These are phyloP conservation scores for Chaetodon trifascialis DNA, from an alignment of 2,113 vertebrate species.

Conservation along the genomic window DNA sequence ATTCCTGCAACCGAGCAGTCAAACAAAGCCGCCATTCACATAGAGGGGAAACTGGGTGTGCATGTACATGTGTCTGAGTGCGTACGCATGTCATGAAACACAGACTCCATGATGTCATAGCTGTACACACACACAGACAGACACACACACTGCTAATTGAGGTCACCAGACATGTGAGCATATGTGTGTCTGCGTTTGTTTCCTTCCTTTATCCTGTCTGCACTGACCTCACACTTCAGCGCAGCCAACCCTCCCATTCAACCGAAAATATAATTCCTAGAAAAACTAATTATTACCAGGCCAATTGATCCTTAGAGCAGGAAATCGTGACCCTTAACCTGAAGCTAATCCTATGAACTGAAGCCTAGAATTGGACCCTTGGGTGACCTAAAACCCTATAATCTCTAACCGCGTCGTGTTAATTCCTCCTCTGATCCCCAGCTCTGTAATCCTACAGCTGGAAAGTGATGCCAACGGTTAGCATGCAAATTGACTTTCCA, in stretches of 20 bases:
- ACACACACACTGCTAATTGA: conserved; percentile 36
- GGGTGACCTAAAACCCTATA: conserved; percentile 49
- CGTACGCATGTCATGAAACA: conserved; percentile 48
- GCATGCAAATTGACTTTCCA: conserved; percentile 17
- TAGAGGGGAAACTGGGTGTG: conserved; percentile 44
- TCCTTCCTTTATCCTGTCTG: conserved; percentile 35
- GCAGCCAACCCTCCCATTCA: not conserved
- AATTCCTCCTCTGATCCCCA: conserved; percentile 43
- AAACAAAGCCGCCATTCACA: conserved; percentile 81
- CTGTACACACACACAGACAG: not conserved
- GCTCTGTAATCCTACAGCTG: conserved; percentile 18
- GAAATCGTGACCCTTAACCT: conserved; percentile 21
- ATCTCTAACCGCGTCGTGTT: conserved; percentile 37
- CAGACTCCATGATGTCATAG: conserved; percentile 69
- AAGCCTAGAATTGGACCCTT: conserved; percentile 11
- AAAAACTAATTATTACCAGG: conserved; percentile 36
- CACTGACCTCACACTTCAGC: conserved; percentile 26
- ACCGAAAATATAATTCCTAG: conserved; percentile 23
- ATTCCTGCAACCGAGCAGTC: conserved; percentile 49
- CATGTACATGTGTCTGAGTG: conserved; percentile 2
- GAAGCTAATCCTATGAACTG: conserved; percentile 55
- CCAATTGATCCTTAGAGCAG: conserved; percentile 38
- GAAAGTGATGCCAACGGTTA: conserved; percentile 16
- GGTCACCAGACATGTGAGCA: conserved; percentile 42
- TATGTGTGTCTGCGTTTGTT: conserved; percentile 21